Evolutionary conservation across 2,113 vertebrate genomes (phyloP).

Genomic region (Hepsetus odoe): DNA sequence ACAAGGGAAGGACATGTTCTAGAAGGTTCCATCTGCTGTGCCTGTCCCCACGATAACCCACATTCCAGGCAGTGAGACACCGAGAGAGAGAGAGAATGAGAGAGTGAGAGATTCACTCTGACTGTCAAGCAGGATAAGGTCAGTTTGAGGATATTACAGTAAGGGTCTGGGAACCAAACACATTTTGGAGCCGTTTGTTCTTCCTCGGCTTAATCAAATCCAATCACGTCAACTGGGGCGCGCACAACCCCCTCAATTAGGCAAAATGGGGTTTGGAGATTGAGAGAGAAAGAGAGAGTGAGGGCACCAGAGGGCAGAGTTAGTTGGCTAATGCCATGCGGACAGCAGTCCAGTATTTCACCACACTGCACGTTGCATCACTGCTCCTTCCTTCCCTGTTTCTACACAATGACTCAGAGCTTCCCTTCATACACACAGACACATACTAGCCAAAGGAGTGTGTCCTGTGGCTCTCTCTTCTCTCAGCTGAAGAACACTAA

Average conservation of each 20-base stretch:
- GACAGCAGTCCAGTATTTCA: constrained; percentile 25
- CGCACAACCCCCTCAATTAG: constrained; percentile 31
- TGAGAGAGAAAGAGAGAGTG: constrained; percentile 21
- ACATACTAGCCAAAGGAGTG: background rate
- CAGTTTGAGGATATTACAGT: constrained; percentile 24
- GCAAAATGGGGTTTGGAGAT: background rate
- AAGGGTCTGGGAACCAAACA: constrained; percentile 42
- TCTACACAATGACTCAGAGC: constrained; percentile 36
- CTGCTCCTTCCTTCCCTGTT: constrained; percentile 37
- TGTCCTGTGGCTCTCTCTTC: background rate
- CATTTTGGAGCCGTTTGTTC: constrained; percentile 32
- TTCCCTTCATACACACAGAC: constrained; percentile 17
- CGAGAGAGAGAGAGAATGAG: background rate
- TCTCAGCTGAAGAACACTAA: background rate
- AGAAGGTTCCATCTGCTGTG: background rate
- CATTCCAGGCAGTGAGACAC: background rate
- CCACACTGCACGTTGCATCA: constrained; percentile 31
- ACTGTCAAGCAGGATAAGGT: constrained; percentile 20
- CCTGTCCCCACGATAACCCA: background rate
- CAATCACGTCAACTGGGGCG: constrained; percentile 37
- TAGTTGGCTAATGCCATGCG: background rate
- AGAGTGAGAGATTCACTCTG: background rate
- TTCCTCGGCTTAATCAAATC: constrained; percentile 32
- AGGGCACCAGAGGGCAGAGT: background rate
- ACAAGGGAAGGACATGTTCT: background rate